Evolutionary conservation across 2,113 vertebrate species (phyloP).

Genomic region (Hiodon tergisus): DNA sequence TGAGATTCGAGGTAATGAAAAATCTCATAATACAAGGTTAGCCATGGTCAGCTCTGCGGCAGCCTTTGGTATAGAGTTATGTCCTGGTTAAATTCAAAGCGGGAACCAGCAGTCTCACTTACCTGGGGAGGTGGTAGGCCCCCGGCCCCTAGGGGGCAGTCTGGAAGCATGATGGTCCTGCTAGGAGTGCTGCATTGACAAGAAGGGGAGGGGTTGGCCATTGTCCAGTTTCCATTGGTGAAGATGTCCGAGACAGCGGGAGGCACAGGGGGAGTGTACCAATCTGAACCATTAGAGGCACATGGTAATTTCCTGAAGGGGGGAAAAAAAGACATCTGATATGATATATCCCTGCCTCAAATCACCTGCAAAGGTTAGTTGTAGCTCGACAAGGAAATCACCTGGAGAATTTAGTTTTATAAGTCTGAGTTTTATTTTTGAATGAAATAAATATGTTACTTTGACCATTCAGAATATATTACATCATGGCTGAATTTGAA

Average conservation of each 20-base stretch:
- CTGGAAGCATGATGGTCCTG: slow-evolving; percentile 79
- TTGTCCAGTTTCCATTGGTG: slow-evolving; percentile 84
- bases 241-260: slow-evolving; percentile 73
- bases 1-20: too few relatives aligned
- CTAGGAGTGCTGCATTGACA: slow-evolving; percentile 82
- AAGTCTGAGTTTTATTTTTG: neutral
- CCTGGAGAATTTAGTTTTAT: neutral
- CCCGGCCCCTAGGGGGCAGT: slow-evolving; percentile 81
- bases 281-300: slow-evolving; percentile 50
- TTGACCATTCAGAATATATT: neutral
- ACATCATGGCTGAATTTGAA: neutral
- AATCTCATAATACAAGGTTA: too few relatives aligned
- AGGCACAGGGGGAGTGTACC: slow-evolving; percentile 71
- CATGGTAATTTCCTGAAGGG: slow-evolving; percentile 53
- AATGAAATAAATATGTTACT: neutral
- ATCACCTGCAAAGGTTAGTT: neutral
- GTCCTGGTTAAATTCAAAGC: neutral
- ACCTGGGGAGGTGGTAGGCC: slow-evolving; percentile 88
- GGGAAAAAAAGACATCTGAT: slow-evolving; percentile 1
- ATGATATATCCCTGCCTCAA: neutral
- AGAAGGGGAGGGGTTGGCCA: slow-evolving; percentile 84
- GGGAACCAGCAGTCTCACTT: slow-evolving; percentile 17
- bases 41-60: too few relatives aligned
- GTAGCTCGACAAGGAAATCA: too few relatives aligned
- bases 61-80: too few relatives aligned